phyloP scores from a whole-genome alignment of 2,113 vertebrate genomes.

The Porphyrio hochstetteri region DNA sequence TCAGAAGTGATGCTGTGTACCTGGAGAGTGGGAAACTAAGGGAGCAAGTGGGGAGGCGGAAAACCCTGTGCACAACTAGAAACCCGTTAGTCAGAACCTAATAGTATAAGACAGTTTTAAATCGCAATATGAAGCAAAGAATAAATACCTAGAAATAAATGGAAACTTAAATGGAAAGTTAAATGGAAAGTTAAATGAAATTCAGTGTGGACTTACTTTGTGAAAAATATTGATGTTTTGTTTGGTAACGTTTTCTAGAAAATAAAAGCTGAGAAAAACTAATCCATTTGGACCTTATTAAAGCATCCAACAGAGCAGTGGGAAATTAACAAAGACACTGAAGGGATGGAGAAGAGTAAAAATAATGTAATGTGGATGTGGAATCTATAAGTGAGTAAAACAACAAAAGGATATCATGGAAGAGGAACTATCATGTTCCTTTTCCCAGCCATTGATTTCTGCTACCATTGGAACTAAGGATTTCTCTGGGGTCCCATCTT shows the following conservation, averaged over 20 bases:
- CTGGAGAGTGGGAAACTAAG: neutral
- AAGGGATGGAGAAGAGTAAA: neutral
- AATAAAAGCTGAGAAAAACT: neutral
- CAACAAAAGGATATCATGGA: neutral
- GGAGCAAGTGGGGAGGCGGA: neutral
- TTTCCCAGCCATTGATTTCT: neutral
- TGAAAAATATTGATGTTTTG: neutral
- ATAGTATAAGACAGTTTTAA: neutral
- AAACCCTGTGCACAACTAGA: neutral
- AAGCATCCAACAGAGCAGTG: neutral
- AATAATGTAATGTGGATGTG: neutral
- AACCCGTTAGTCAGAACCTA: neutral
- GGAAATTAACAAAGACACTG: neutral
- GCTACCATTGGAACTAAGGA: neutral
- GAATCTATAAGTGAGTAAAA: neutral
- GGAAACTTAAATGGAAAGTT: neutral
- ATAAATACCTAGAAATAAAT: neutral
- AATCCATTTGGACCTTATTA: neutral
- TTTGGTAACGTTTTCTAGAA: neutral
- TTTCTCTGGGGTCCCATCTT: neutral
- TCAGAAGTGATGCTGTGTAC: neutral
- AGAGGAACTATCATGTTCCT: neutral
- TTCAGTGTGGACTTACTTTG: neutral
- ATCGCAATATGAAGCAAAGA: neutral
- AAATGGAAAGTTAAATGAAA: neutral